These are phyloP conservation scores for Panthera tigris DNA, from an alignment of 2,113 vertebrate species.

Conservation along the genomic window DNA sequence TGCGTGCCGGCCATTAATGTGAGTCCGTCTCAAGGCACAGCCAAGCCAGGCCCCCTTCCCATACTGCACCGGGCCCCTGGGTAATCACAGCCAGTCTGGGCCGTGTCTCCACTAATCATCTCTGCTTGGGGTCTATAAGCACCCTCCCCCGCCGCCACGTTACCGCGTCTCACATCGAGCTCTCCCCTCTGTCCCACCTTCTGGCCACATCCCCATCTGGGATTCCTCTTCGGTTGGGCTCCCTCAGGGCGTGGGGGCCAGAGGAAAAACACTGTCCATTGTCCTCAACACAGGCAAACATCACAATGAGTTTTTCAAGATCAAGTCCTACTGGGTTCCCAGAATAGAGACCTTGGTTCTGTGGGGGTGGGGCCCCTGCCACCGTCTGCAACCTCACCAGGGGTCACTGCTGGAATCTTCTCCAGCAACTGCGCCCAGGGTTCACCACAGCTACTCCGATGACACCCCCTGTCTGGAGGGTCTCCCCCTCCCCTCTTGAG, in stretches of 20 bases:
- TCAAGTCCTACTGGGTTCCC: no score
- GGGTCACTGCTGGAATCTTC: background rate
- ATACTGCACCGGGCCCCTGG: fast-evolving
- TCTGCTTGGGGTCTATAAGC: background rate
- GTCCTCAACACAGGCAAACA: background rate
- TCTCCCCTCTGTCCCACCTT: no score
- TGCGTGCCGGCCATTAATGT: background rate
- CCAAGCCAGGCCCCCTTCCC: background rate
- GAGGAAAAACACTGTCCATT: background rate
- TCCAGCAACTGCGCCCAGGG: no score
- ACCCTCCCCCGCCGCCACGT: background rate
- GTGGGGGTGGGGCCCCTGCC: background rate
- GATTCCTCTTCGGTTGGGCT: background rate
- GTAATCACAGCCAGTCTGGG: background rate
- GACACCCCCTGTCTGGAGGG: background rate
- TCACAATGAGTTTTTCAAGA: background rate
- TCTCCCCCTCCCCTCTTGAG: no score
- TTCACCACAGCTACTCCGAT: background rate
- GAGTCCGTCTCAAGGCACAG: background rate
- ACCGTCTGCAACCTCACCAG: background rate
- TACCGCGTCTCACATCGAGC: background rate
- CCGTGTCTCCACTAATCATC: fast-evolving
- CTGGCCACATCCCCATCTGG: background rate
- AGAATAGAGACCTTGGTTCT: background rate
- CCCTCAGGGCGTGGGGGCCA: background rate